These are phyloP conservation scores for Dolichomitus sp. DNA, from an alignment of 2,888 invertebrate genomes.

Conservation along the genomic window DNA sequence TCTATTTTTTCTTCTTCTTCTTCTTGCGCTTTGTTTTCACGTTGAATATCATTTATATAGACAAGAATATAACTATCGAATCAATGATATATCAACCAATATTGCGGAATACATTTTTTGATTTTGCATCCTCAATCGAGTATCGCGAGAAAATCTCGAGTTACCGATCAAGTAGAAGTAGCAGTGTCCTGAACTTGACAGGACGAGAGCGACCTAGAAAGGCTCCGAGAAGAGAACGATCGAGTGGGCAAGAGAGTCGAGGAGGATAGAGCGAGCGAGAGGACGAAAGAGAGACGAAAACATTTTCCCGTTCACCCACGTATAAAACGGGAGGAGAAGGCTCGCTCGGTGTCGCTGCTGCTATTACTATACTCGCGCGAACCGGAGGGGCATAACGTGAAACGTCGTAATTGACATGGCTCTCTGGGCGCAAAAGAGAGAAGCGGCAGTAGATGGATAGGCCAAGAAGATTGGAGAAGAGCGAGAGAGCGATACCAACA, in stretches of 20 bases:
- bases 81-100: background rate
- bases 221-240: constrained; percentile 69
- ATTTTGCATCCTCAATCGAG: background rate
- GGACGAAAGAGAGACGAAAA: constrained; percentile 68
- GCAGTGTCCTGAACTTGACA: constrained; percentile 68
- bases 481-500: constrained; percentile 66
- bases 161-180: constrained; percentile 9
- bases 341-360: constrained; percentile 72
- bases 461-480: constrained; percentile 62
- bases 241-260: constrained; percentile 68
- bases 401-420: constrained; percentile 81
- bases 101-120: background rate
- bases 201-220: constrained; percentile 82
- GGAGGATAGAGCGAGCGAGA: constrained; percentile 23
- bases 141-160: constrained; percentile 9
- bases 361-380: constrained; percentile 59
- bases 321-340: constrained; percentile 64
- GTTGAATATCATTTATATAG: constrained; percentile 3
- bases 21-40: background rate
- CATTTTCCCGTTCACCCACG: constrained; percentile 85
- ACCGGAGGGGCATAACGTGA: constrained; percentile 75
- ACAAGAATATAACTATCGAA: background rate
- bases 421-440: constrained; percentile 52
- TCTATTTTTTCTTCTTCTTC: background rate
- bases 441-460: constrained; percentile 33